phyloP scores from a whole-genome alignment of 2,888 invertebrate genomes.

The Cosmia pyralina region DNA sequence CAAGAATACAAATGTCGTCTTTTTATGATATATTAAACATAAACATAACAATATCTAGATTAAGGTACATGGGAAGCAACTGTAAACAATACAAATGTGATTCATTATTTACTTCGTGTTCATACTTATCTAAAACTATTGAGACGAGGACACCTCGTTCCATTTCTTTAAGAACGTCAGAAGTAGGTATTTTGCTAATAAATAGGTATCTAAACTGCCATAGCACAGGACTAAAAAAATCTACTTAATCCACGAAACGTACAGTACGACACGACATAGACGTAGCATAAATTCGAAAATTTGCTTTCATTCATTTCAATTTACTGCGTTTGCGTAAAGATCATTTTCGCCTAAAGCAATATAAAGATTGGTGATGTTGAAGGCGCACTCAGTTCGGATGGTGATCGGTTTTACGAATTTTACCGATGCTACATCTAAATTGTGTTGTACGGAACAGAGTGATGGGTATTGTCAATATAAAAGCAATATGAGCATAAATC shows the following conservation, averaged over 20 bases:
- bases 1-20: slow-evolving; percentile 49
- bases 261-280: too few species aligned
- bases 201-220: slow-evolving; percentile 5
- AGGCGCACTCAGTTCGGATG: too few species aligned
- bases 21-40: slow-evolving; percentile 38
- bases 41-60: slow-evolving; percentile 44
- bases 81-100: slow-evolving; percentile 32
- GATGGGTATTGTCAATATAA: neutral
- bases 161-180: neutral
- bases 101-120: neutral
- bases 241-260: too few species aligned
- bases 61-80: slow-evolving; percentile 43
- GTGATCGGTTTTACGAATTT: too few species aligned
- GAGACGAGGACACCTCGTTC: neutral
- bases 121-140: neutral
- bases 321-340: too few species aligned
- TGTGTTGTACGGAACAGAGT: too few species aligned
- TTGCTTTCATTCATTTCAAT: too few species aligned
- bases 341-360: too few species aligned
- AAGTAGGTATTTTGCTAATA: neutral
- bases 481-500: neutral
- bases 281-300: too few species aligned
- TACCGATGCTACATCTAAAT: neutral
- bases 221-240: neutral
- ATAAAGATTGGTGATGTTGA: too few species aligned